These are phyloP conservation scores for Pygoscelis antarcticus DNA, from an alignment of 2,113 vertebrate species.

Conservation along the genomic window DNA sequence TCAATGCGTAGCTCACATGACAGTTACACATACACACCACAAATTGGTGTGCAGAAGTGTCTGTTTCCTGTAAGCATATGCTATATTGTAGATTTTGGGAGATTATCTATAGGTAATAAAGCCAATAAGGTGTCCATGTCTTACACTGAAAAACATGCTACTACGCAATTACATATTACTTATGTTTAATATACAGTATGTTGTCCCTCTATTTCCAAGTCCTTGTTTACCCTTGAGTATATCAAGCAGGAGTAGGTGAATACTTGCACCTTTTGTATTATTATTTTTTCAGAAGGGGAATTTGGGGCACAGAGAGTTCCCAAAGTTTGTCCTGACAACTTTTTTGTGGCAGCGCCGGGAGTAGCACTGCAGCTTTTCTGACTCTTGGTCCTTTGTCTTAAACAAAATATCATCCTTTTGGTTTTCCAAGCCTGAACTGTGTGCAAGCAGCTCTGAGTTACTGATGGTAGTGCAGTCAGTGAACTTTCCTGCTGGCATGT, in stretches of 20 bases:
- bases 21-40: not conserved
- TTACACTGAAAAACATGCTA: not conserved
- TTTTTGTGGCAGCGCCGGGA: not conserved
- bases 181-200: not conserved
- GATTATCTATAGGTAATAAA: not conserved
- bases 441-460: not conserved
- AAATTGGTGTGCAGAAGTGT: not conserved
- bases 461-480: not conserved
- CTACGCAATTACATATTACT: not conserved
- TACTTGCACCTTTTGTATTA: not conserved
- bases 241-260: not conserved
- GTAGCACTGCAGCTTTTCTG: not conserved
- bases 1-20: not conserved
- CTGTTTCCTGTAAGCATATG: not conserved
- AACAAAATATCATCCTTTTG: not conserved
- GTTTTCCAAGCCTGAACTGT: not conserved
- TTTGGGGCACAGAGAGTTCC: not conserved
- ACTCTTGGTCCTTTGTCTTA: not conserved
- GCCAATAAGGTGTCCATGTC: not conserved
- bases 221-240: not conserved
- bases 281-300: not conserved
- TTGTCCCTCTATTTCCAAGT: not conserved
- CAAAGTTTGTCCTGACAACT: not conserved
- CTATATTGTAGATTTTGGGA: not conserved
- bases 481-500: conserved; percentile 32